phyloP scores from a whole-genome alignment of 2,113 vertebrate species.

The Piprites chloris region DNA sequence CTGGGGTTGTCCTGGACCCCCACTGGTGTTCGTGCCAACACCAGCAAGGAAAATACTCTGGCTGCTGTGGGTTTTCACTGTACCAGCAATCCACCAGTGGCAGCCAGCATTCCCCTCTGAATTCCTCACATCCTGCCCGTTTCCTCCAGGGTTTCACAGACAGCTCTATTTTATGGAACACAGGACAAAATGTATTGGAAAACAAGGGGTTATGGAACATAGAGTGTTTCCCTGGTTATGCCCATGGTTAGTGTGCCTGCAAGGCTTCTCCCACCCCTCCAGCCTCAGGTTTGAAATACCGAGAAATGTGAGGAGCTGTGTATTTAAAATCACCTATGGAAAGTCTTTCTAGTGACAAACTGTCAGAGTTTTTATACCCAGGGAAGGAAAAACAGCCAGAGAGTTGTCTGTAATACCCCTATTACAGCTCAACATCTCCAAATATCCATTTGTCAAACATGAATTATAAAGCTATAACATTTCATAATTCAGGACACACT shows the following conservation, averaged over 20 bases:
- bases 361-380: conserved; percentile 1
- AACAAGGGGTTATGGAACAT: rapidly evolving
- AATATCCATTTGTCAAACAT: conserved; percentile 57
- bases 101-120: rapidly evolving
- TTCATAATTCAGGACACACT: conserved; percentile 54
- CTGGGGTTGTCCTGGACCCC: not conserved
- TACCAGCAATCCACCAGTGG: not conserved
- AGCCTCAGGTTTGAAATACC: not conserved
- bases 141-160: rapidly evolving
- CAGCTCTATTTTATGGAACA: not conserved
- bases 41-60: rapidly evolving
- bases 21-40: rapidly evolving
- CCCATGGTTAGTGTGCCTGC: not conserved
- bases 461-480: conserved; percentile 54
- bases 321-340: not conserved
- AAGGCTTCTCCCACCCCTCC: not conserved
- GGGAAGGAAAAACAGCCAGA: not conserved
- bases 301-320: not conserved
- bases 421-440: conserved; percentile 19
- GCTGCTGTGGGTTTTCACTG: rapidly evolving
- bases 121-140: not conserved
- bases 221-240: rapidly evolving
- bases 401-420: conserved; percentile 10
- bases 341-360: conserved; percentile 2
- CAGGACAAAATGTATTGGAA: rapidly evolving